Evolutionary conservation across 2,888 invertebrate species (phyloP).

Genomic region (Drosophila trichaetosa): DNA sequence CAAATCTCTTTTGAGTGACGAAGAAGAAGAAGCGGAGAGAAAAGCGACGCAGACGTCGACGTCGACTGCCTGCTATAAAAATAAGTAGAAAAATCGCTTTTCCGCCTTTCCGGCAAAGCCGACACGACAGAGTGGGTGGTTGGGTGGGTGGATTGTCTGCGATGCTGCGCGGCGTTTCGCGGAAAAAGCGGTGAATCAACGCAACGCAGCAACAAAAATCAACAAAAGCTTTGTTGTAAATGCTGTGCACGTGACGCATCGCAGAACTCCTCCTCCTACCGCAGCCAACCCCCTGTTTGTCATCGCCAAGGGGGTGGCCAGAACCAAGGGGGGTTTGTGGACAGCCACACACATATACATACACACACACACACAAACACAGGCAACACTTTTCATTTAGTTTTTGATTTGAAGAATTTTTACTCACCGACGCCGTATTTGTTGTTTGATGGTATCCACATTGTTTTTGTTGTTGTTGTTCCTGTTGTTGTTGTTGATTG

Average conservation of each 20-base stretch:
- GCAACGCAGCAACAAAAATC: conserved; percentile 49
- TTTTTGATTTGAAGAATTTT: conserved; percentile 37
- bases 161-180: conserved; percentile 71
- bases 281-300: conserved; percentile 23
- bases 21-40: conserved; percentile 7
- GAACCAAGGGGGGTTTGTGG: conserved; percentile 43
- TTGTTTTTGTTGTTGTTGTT: conserved; percentile 35
- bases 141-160: conserved; percentile 13
- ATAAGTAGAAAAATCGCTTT: conserved; percentile 77
- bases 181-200: conserved; percentile 78
- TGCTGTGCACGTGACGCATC: conserved; percentile 72
- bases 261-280: conserved; percentile 10
- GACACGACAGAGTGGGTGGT: conserved; percentile 13
- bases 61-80: conserved; percentile 49
- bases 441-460: conserved; percentile 85
- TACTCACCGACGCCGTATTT: conserved; percentile 85
- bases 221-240: conserved; percentile 45
- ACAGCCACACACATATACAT: conserved; percentile 28
- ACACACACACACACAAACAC: conserved; percentile 9
- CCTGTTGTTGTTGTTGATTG: conserved; percentile 5
- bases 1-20: conserved; percentile 67
- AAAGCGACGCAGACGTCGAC: conserved; percentile 6
- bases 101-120: conserved; percentile 61
- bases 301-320: conserved; percentile 41
- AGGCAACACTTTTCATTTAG: conserved; percentile 9